Evolutionary conservation across 2,888 invertebrate genomes (phyloP), one percentile per base, ranked within the genome.

Genomic region (Julus scandinavius): DNA sequence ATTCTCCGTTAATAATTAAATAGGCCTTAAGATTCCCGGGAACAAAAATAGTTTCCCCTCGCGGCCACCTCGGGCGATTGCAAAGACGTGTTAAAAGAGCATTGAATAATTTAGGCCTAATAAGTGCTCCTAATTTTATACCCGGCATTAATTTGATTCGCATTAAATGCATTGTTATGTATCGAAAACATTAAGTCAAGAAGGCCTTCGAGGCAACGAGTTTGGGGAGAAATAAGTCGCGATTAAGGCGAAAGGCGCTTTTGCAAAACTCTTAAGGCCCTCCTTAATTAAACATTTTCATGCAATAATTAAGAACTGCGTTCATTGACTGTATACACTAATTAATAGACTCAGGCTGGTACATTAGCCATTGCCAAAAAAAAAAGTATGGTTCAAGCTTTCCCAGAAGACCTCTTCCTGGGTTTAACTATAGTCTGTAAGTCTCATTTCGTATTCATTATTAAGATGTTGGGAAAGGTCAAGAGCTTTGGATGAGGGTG

Each of bases 101-200:
- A 72, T 72, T 72, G 72, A 72, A 72, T 72, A 72, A 72, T 72
- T 72, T 29, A 72, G 72, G 72, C 72, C 72, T 72, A 72, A 72
- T 72, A 72, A 72, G 72, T 72, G 72, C 72, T 72, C 29, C 72
- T 72, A 72, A 72, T 72, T 72, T 20, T 72, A 72, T 72, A 17
- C 63, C 63, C 63, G 17, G 63, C 63, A 20, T 63, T 63, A 63
- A 63, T 63, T 72, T 20, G 9, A 72, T 72, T 72, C 20, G 72
- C 20, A 29, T 72, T 29, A 72, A 72, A 72, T 9, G 9, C 72
- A 29, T 72, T 29, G 72, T 29, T 72, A 29, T 29, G 29, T 72
- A 20, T 72, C 29, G 72, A 72, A 20, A 29, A 72, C n/a, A 72
- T 72, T 20, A 72, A 72, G 72, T 29, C 20, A 20, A 45, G 45